A percentile compares a stretch with the other conserved stretches of the same genome.
Conservation (phyloP, 2,797 vertebrate species). For the Scolopax bukidnonensis region DNA sequence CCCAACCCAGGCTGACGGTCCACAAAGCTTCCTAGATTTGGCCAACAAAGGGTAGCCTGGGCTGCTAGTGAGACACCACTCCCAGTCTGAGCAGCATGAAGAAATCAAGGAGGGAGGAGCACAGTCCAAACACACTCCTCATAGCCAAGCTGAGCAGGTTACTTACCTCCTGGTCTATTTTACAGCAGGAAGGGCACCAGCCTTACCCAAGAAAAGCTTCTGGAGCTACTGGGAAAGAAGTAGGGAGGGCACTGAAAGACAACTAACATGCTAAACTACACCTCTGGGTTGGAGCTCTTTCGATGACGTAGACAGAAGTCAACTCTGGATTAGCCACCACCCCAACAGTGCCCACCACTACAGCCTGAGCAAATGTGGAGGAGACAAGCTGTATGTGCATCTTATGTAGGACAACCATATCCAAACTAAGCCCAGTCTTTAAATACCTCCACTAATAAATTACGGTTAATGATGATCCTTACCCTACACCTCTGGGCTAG, state of each 20-base stretch:
- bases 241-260: neutral
- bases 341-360: neutral
- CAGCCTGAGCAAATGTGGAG: neutral
- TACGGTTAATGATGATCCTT: neutral
- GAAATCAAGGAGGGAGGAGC: neutral
- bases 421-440: neutral
- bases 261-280: neutral
- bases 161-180: neutral
- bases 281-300: neutral
- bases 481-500: neutral
- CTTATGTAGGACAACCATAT: neutral
- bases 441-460: neutral
- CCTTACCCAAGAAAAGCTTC: neutral
- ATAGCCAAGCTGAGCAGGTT: neutral
- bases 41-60: neutral
- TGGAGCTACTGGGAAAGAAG: neutral
- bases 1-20: rapidly evolving
- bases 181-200: neutral
- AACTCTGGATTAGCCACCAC: neutral
- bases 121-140: neutral
- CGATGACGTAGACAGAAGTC: neutral
- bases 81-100: neutral
- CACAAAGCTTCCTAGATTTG: neutral
- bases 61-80: neutral
- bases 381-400: rapidly evolving